phyloP scores from a whole-genome alignment of 35 echinoderm and acorn worm species.

The Acanthaster planci region DNA sequence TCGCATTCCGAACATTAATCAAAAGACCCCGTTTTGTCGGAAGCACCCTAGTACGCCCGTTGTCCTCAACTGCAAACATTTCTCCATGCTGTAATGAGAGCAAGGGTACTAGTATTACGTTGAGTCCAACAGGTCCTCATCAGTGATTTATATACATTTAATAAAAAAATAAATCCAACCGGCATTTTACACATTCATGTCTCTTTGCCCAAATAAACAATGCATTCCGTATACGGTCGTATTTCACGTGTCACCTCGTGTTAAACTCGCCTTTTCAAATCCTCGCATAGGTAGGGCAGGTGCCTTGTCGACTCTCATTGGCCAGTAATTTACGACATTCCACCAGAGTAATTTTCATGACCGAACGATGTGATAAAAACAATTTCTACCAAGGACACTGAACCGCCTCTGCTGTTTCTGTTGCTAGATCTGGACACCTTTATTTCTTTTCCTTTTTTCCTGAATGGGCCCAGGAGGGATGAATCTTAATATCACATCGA shows the following conservation, averaged over 20 bases:
- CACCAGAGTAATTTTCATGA: neutral
- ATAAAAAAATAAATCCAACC: constrained; percentile 2
- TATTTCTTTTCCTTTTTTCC: too few species aligned
- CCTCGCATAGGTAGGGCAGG: neutral
- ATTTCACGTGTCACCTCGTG: constrained; percentile 17
- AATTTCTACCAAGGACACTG: too few species aligned
- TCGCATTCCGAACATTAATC: neutral
- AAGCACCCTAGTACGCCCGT: neutral
- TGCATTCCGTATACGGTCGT: neutral
- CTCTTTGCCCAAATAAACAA: constrained; percentile 12
- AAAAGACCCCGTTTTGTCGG: neutral
- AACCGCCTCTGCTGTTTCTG: too few species aligned
- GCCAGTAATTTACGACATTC: neutral
- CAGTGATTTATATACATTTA: neutral
- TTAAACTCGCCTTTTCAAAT: neutral
- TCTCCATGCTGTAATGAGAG: too few species aligned
- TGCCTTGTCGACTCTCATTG: neutral
- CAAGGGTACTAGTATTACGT: too few species aligned
- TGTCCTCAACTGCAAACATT: too few species aligned
- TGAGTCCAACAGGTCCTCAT: too few species aligned
- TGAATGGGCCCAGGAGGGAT: too few species aligned
- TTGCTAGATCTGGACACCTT: too few species aligned
- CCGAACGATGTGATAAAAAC: too few species aligned
- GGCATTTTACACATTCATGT: constrained; percentile 24
- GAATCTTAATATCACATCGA: too few species aligned